These are phyloP conservation scores for Camelus dromedarius DNA, from an alignment of 2,113 vertebrate genomes.

Conservation along the genomic window DNA sequence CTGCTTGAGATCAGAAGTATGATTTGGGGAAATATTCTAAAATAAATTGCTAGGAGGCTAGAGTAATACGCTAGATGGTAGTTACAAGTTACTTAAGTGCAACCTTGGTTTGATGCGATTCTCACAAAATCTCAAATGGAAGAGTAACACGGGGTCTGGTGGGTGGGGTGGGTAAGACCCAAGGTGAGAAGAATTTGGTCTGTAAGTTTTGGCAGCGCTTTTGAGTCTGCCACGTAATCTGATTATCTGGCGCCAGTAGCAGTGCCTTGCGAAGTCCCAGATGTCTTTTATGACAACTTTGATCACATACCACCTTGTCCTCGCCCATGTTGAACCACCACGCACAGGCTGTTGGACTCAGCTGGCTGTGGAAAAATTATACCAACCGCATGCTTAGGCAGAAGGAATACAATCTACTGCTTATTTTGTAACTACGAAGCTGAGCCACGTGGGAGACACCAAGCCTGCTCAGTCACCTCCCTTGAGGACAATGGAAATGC, in stretches of 20 bases:
- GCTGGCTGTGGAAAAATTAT: slow-evolving; percentile 62
- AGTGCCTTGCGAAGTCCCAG: not conserved
- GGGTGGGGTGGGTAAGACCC: not conserved
- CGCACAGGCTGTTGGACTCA: slow-evolving; percentile 66
- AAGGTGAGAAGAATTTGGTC: not conserved
- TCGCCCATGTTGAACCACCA: not conserved
- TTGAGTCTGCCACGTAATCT: not conserved
- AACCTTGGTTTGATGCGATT: not conserved
- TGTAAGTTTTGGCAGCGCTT: not conserved
- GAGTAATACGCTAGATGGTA: not conserved
- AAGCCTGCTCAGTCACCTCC: not conserved
- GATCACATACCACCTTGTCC: not conserved
- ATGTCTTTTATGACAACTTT: not conserved
- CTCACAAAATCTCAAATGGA: not conserved
- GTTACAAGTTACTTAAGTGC: not conserved
- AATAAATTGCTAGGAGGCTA: not conserved
- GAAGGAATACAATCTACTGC: slow-evolving; percentile 45
- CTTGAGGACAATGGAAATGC: not conserved
- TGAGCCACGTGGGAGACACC: not conserved
- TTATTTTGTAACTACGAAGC: slow-evolving; percentile 60
- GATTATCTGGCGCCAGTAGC: not conserved
- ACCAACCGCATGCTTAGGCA: slow-evolving; percentile 60
- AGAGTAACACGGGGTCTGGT: not conserved
- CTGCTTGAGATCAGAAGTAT: not conserved
- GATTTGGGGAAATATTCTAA: slow-evolving; percentile 28